phyloP scores from a whole-genome alignment of 2,797 vertebrate species.

The Heteromormyrus szaboi region DNA sequence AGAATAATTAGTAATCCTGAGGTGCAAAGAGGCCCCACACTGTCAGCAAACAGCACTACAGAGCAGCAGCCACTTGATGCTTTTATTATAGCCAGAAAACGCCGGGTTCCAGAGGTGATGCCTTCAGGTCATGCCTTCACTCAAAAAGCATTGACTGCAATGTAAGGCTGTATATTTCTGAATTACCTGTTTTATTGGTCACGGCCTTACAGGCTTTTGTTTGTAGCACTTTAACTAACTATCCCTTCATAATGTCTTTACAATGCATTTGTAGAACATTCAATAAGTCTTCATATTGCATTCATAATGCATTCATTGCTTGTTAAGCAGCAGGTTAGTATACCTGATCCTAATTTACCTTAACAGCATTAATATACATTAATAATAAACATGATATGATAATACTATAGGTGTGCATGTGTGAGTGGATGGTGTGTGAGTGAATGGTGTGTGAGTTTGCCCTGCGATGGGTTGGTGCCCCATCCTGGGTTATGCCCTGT shows the following conservation, averaged over 20 bases:
- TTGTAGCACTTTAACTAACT: neutral
- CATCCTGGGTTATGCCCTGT: neutral
- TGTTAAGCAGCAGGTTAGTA: neutral
- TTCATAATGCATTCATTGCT: neutral
- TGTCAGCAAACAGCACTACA: neutral
- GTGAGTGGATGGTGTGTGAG: neutral
- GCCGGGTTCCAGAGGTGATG: neutral
- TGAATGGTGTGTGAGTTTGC: too few species aligned
- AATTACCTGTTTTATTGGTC: neutral
- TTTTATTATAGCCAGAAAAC: neutral
- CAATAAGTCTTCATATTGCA: neutral
- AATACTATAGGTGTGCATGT: neutral
- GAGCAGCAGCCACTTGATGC: neutral
- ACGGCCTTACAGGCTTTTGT: neutral
- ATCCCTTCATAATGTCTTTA: neutral
- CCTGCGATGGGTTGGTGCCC: neutral
- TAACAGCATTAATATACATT: neutral
- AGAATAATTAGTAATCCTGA: neutral
- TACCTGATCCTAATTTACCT: neutral
- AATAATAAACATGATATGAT: neutral
- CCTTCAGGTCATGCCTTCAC: neutral
- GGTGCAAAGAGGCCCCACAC: neutral
- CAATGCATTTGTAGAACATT: neutral
- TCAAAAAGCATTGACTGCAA: neutral
- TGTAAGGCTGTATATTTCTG: neutral